phyloP scores from a whole-genome alignment of 2,113 vertebrate genomes.

The Stomatorhinus ivindoensis region DNA sequence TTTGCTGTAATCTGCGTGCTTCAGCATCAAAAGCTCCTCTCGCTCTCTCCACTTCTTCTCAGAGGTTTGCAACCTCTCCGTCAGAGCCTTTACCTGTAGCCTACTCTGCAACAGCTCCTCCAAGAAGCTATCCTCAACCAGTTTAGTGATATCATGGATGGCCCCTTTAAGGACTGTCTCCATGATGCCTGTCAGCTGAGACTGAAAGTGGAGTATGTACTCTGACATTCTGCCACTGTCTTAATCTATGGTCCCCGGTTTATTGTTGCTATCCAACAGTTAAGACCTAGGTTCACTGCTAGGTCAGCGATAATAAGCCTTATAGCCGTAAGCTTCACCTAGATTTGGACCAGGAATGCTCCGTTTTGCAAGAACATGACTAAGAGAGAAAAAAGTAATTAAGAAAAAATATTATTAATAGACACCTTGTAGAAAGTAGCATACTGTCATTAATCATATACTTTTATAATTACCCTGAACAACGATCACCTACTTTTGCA shows the following conservation, averaged over 20 bases:
- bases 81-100: conserved; percentile 34
- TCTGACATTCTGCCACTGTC: conserved; percentile 12
- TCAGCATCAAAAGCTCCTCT: conserved; percentile 13
- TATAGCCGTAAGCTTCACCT: not conserved
- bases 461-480: not conserved
- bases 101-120: conserved; percentile 36
- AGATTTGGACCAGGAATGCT: not conserved
- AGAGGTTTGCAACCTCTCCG: conserved; percentile 33
- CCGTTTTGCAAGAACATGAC: not conserved
- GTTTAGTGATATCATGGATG: conserved; percentile 39
- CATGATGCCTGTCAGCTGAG: conserved; percentile 41
- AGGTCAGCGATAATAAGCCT: not conserved
- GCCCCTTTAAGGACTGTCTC: conserved; percentile 43
- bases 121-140: conserved; percentile 42
- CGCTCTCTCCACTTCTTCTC: conserved; percentile 29
- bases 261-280: not conserved
- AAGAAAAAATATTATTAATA: not conserved
- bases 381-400: not conserved
- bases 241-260: not conserved
- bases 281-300: not conserved
- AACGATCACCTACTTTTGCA: not conserved
- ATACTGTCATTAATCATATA: not conserved
- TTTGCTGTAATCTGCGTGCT: conserved; percentile 30
- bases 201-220: conserved; percentile 33
- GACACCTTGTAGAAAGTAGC: not conserved